Percentiles rank a stretch among this genome's conserved stretches.
Conservation (phyloP, 2,797 vertebrate species). For the Vespertilio murinus region DNA sequence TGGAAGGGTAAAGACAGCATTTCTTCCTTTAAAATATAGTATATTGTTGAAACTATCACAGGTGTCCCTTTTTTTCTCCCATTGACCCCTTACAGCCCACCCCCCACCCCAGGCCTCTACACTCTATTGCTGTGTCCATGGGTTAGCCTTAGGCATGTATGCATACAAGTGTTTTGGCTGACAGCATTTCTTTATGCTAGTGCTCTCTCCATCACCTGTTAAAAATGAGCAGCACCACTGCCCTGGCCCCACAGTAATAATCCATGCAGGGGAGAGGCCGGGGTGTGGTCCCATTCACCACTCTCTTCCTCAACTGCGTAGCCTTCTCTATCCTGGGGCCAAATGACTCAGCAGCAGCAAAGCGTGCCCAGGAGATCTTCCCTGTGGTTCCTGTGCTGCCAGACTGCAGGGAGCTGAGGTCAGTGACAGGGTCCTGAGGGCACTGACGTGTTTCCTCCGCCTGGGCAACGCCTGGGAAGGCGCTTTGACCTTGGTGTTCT, state of each 20-base stretch:
- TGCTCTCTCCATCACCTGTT: background rate
- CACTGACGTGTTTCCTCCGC: background rate
- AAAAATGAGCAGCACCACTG: background rate
- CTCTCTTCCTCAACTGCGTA: background rate
- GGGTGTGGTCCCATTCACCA: background rate
- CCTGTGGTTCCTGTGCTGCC: background rate
- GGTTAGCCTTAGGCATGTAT: no score
- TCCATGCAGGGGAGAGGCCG: fast-evolving
- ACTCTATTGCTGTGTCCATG: no score
- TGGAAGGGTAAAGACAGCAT: no score
- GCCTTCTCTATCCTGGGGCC: background rate
- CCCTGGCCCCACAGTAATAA: background rate
- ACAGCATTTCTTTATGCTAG: background rate
- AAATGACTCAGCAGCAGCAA: background rate
- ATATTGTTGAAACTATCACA: no score
- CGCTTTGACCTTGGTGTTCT: background rate
- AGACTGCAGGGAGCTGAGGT: background rate
- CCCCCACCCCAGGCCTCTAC: no score
- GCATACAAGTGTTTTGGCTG: no score
- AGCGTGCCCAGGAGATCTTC: background rate
- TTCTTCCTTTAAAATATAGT: no score
- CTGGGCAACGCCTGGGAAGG: fast-evolving
- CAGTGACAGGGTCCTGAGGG: background rate
- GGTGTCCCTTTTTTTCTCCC: no score
- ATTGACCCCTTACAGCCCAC: no score